Percentiles rank a stretch among this genome's conserved stretches.
These are phyloP conservation scores for Meda fulgida DNA, from an alignment of 2,797 vertebrate species.

Conservation along the genomic window DNA sequence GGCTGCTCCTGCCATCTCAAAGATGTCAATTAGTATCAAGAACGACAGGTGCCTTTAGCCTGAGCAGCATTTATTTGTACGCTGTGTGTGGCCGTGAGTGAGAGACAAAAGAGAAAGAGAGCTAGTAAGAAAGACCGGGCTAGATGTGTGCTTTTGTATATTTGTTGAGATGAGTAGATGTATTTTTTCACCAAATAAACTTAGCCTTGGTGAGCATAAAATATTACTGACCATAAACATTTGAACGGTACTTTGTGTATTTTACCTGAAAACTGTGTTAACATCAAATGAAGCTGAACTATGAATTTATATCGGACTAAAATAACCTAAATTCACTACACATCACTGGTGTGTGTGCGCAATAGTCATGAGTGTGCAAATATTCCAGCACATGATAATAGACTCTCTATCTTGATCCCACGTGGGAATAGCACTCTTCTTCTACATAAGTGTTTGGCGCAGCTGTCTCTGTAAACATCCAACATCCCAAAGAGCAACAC, in stretches of 20 bases:
- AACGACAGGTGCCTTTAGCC: constrained; percentile 46
- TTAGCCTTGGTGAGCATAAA: background rate
- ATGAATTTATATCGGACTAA: background rate
- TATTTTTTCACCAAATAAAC: background rate
- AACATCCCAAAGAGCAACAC: constrained; percentile 21
- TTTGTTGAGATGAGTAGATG: too few relatives aligned
- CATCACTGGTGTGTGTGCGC: background rate
- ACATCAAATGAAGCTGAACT: background rate
- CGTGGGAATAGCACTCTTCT: background rate
- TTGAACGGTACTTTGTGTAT: background rate
- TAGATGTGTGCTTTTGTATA: background rate
- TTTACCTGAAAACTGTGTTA: background rate
- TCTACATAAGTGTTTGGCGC: constrained; percentile 10
- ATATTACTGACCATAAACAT: too few relatives aligned
- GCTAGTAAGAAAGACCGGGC: background rate
- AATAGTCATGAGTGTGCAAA: constrained; percentile 13
- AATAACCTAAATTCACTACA: background rate
- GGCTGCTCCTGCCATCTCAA: background rate
- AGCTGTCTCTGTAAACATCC: background rate
- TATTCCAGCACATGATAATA: constrained; percentile 11
- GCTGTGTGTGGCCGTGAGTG: background rate
- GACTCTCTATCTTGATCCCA: background rate
- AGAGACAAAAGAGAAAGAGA: constrained; percentile 16
- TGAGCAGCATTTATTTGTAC: constrained; percentile 18
- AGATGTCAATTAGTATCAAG: constrained; percentile 56